A percentile compares a stretch with the other conserved stretches of the same genome.
Conservation (phyloP, 2,888 invertebrate species). For the Sabellastarte sp. region DNA sequence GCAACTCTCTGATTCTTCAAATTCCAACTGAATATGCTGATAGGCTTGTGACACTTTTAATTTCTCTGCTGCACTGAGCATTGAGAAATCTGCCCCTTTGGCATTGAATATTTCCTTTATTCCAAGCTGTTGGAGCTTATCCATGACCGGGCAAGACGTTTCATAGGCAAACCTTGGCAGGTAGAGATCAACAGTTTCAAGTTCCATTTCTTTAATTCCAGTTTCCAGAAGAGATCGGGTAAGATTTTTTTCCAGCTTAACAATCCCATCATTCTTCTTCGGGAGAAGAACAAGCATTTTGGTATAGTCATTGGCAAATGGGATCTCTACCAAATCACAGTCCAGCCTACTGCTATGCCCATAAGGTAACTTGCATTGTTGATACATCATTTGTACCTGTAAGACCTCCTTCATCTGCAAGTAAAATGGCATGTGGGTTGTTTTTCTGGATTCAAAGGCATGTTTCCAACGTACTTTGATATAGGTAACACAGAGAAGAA, state of each 20-base stretch:
- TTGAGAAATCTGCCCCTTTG: constrained; percentile 29
- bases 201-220: constrained; percentile 18
- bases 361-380: constrained; percentile 20
- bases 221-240: constrained; percentile 25
- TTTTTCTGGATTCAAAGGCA: constrained; percentile 30
- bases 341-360: constrained; percentile 23
- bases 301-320: constrained; percentile 26
- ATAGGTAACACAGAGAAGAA: constrained; percentile 29
- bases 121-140: constrained; percentile 27
- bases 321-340: constrained; percentile 30
- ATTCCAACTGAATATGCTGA: constrained; percentile 30
- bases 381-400: constrained; percentile 32
- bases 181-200: constrained; percentile 31
- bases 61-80: constrained; percentile 23
- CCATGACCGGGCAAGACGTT: constrained; percentile 23
- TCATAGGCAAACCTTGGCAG: constrained; percentile 32
- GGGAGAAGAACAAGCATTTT: constrained; percentile 30
- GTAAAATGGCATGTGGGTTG: constrained; percentile 21
- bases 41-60: constrained; percentile 28
- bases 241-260: constrained; percentile 29
- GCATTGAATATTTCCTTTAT: constrained; percentile 26
- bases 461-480: constrained; percentile 26
- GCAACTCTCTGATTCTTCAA: constrained; percentile 23
- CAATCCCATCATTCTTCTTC: constrained; percentile 27
- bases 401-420: constrained; percentile 27